Conservation (phyloP, 2,888 invertebrate genomes). For the Synergus japonicus region DNA sequence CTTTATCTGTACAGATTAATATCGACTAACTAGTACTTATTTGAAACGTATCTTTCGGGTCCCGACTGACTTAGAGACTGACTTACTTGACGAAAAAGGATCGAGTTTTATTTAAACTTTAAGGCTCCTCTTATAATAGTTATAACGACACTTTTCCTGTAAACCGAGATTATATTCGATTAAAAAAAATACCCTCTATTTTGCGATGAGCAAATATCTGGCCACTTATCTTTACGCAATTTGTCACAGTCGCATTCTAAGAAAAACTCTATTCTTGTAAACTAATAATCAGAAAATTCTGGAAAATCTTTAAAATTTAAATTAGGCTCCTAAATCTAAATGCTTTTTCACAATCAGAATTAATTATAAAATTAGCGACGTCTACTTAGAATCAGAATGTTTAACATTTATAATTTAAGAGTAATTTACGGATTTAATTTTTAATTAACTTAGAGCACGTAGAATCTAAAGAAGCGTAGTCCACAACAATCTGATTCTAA, state of each 20-base stretch:
- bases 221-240: neutral
- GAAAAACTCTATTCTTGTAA: neutral
- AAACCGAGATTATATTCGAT: slow-evolving; percentile 24
- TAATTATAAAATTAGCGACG: slow-evolving; percentile 8
- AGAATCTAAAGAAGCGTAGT: slow-evolving; percentile 25
- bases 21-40: slow-evolving; percentile 71
- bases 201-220: slow-evolving; percentile 34
- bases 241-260: slow-evolving; percentile 20
- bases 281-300: slow-evolving; percentile 21
- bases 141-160: slow-evolving; percentile 28
- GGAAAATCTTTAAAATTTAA: neutral
- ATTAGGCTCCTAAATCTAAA: neutral
- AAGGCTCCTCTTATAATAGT: slow-evolving; percentile 38
- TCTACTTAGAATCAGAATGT: slow-evolving; percentile 35
- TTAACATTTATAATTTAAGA: slow-evolving; percentile 2
- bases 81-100: slow-evolving; percentile 59
- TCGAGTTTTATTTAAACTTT: slow-evolving; percentile 44
- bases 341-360: slow-evolving; percentile 13
- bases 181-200: neutral
- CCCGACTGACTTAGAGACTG: slow-evolving; percentile 70
- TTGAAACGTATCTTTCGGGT: slow-evolving; percentile 70
- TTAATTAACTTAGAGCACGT: slow-evolving; percentile 28
- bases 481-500: slow-evolving; percentile 35
- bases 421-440: neutral
- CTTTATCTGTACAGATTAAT: slow-evolving; percentile 60